Evolutionary conservation across 2,797 vertebrate species (phyloP).

Genomic region (Fratercula arctica): DNA sequence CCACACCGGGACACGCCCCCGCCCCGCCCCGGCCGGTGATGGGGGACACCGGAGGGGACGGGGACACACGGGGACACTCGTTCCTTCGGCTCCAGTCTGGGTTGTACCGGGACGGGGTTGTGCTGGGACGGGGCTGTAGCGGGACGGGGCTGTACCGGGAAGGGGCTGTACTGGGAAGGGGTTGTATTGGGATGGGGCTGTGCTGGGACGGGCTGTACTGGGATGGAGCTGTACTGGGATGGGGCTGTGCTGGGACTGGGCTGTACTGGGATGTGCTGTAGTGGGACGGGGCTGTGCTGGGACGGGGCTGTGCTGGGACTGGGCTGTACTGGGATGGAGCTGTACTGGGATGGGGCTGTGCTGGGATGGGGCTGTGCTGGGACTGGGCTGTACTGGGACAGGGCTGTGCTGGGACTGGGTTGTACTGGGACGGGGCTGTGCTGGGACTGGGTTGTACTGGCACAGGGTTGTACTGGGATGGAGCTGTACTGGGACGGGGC

Average conservation of each 20-base stretch:
- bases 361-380: too few relatives aligned
- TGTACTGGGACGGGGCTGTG: neutral
- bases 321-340: accelerated
- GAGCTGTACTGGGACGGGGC: neutral
- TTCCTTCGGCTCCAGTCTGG: too few relatives aligned
- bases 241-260: neutral
- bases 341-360: neutral
- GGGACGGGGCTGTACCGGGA: neutral
- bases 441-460: neutral
- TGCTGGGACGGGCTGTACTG: neutral
- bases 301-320: too few relatives aligned
- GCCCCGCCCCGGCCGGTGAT: too few relatives aligned
- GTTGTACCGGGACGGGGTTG: neutral
- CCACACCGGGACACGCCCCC: too few relatives aligned
- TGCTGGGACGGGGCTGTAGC: neutral
- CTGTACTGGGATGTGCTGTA: neutral
- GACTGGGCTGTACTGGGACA: accelerated
- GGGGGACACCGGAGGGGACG: too few relatives aligned
- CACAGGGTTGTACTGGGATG: accelerated
- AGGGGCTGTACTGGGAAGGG: neutral
- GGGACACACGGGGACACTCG: too few relatives aligned
- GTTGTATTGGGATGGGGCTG: neutral
- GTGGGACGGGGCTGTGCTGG: neutral
- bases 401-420: too few relatives aligned
- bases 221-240: neutral